A percentile compares a stretch with the other conserved stretches of the same genome.
Conservation (phyloP, 2,797 vertebrate genomes). For the Tangara arthus region DNA sequence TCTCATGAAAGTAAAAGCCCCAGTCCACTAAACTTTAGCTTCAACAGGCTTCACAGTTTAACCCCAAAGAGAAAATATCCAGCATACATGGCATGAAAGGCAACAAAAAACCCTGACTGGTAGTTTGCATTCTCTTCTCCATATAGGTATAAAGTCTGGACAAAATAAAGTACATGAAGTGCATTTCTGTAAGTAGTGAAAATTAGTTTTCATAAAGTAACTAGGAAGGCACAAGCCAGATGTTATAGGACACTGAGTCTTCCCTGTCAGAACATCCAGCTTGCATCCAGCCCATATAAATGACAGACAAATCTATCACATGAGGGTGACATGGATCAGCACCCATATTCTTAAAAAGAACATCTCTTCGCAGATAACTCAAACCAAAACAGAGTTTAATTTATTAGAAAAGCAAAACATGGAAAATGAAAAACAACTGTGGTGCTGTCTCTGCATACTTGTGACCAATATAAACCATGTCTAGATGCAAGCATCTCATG, state of each 20-base stretch:
- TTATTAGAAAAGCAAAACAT: background rate
- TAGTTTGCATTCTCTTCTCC: background rate
- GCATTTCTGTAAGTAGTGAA: background rate
- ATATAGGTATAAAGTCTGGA: background rate
- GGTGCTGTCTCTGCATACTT: background rate
- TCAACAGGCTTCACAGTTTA: background rate
- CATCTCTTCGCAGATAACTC: background rate
- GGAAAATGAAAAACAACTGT: background rate
- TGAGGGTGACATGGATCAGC: background rate
- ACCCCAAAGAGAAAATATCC: background rate
- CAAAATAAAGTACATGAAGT: background rate
- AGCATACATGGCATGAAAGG: background rate
- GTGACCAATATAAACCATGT: background rate
- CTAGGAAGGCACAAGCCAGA: background rate
- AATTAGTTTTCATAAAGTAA: background rate
- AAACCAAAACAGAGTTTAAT: background rate
- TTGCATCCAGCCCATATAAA: background rate
- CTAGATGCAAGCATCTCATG: background rate
- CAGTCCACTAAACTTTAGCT: background rate
- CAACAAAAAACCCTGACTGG: background rate
- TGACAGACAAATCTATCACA: background rate
- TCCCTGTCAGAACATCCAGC: background rate
- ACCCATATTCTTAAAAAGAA: background rate
- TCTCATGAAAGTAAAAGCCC: background rate
- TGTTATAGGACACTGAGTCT: background rate